phyloP scores from a whole-genome alignment of 1,140 invertebrate species.

The Drosophila cardini region DNA sequence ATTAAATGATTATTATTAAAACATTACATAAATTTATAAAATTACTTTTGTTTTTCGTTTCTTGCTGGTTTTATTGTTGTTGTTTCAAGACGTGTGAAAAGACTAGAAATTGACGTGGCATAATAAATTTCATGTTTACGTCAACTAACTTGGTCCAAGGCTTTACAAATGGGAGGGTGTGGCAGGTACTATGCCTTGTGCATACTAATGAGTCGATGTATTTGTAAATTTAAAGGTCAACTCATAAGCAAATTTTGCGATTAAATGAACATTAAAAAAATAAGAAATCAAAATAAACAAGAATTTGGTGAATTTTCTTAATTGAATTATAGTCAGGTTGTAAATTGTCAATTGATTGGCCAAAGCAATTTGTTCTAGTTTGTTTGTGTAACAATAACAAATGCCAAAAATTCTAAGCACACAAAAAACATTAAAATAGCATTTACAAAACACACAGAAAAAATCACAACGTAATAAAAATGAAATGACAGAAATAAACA shows the following conservation, averaged over 20 bases:
- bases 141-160: slow-evolving; percentile 59
- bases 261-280: background rate
- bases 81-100: slow-evolving; percentile 39
- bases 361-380: slow-evolving; percentile 16
- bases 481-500: slow-evolving; percentile 69
- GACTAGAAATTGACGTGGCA: slow-evolving; percentile 11
- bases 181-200: slow-evolving; percentile 5
- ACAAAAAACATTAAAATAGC: slow-evolving; percentile 54
- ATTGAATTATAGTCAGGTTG: slow-evolving; percentile 3
- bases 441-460: slow-evolving; percentile 42
- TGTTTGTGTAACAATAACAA: slow-evolving; percentile 21
- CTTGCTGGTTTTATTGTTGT: slow-evolving; percentile 32
- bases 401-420: slow-evolving; percentile 59
- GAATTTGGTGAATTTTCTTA: background rate
- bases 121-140: slow-evolving; percentile 29
- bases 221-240: slow-evolving; percentile 8
- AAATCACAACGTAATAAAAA: slow-evolving; percentile 74
- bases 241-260: background rate
- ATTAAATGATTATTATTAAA: slow-evolving; percentile 38
- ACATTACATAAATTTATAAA: slow-evolving; percentile 44
- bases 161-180: slow-evolving; percentile 17
- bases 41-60: slow-evolving; percentile 43
- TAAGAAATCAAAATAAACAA: slow-evolving; percentile 1
- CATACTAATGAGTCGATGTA: slow-evolving; percentile 26
- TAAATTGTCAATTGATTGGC: slow-evolving; percentile 28